Evolutionary conservation across 2,113 vertebrate genomes (phyloP).

Genomic region (Oncorhynchus mykiss): DNA sequence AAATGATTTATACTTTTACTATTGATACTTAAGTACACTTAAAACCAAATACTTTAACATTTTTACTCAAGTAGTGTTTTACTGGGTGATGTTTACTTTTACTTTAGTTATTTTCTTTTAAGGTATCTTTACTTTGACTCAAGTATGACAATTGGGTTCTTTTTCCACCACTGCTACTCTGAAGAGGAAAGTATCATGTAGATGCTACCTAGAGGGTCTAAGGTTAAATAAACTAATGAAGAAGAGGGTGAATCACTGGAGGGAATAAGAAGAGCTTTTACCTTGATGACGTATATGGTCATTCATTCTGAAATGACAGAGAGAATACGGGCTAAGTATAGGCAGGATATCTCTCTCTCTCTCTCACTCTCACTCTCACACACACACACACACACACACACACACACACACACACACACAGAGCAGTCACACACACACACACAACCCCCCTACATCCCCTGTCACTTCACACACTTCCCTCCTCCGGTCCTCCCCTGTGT

Average conservation of each 20-base stretch:
- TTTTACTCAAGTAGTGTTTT: no score
- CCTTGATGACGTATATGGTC: constrained; percentile 33
- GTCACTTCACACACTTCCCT: neutral
- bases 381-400: no score
- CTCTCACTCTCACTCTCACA: fast-evolving
- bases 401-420: no score
- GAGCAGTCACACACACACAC: no score
- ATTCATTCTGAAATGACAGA: constrained; percentile 47
- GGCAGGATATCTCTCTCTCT: neutral
- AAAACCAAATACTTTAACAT: no score
- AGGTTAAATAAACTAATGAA: neutral
- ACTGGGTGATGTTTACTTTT: no score
- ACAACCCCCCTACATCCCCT: no score
- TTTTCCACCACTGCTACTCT: neutral
- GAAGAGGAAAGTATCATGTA: neutral
- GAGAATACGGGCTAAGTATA: neutral
- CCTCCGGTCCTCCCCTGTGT: neutral
- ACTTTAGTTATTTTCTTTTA: no score
- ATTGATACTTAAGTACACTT: no score
- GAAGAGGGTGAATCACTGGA: neutral
- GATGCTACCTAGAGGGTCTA: neutral
- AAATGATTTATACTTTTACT: no score
- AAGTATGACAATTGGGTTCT: no score
- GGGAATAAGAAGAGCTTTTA: constrained; percentile 24
- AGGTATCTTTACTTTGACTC: no score